A percentile compares a stretch with the other conserved stretches of the same genome.
These are phyloP conservation scores for Pantherophis vulpinus DNA, from an alignment of 2,797 vertebrate genomes.

Conservation along the genomic window DNA sequence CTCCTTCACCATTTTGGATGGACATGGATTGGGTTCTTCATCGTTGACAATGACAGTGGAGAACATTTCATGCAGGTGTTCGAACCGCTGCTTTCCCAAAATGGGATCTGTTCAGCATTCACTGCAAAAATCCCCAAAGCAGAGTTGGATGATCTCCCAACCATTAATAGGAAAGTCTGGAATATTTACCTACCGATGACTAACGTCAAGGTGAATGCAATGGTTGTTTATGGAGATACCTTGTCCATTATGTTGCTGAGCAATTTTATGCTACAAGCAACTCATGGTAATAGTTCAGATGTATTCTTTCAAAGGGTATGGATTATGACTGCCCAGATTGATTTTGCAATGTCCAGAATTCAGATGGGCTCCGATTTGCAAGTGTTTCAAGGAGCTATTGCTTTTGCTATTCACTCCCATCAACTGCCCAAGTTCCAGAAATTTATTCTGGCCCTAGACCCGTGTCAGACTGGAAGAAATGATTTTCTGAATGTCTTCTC, in stretches of 20 bases:
- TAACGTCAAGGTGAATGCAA: background rate
- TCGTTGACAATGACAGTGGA: background rate
- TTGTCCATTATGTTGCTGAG: background rate
- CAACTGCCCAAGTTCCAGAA: background rate
- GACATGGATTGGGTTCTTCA: background rate
- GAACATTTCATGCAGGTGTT: slow-evolving; percentile 6
- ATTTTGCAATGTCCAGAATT: background rate
- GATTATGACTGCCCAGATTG: background rate
- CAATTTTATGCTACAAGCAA: background rate
- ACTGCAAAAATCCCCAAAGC: background rate
- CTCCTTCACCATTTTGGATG: slow-evolving; percentile 1
- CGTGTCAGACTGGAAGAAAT: background rate
- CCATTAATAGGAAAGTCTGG: background rate
- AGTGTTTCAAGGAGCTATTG: background rate
- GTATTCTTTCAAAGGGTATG: background rate
- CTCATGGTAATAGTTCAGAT: background rate
- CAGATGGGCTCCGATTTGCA: background rate
- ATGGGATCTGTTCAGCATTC: slow-evolving; percentile 6
- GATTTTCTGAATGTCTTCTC: background rate
- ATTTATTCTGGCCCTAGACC: background rate
- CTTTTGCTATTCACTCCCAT: background rate
- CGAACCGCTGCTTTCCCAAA: background rate
- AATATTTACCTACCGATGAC: background rate
- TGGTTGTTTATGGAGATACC: slow-evolving; percentile 1
- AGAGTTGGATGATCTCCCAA: background rate